A percentile compares a stretch with the other conserved stretches of the same genome.
Conservation (phyloP, 2,113 vertebrate species). For the Egretta garzetta region DNA sequence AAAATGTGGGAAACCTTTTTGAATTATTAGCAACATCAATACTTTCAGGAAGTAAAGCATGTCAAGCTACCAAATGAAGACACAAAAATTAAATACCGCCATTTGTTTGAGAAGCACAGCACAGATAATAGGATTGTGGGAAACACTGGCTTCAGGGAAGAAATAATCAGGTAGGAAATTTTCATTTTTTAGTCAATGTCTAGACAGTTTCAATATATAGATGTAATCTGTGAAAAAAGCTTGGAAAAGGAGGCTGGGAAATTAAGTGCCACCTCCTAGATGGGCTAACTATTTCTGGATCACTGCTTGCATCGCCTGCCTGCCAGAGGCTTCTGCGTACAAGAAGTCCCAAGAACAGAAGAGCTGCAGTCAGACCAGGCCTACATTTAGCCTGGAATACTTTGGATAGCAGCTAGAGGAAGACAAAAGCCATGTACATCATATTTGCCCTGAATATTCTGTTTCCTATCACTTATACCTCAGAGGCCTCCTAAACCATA, state of each 20-base stretch:
- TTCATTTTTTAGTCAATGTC: background rate
- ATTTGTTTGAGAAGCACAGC: background rate
- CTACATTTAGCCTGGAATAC: background rate
- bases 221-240: background rate
- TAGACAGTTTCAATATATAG: background rate
- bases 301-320: background rate
- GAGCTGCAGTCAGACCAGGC: background rate
- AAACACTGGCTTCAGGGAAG: background rate
- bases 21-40: background rate
- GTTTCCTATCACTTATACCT: background rate
- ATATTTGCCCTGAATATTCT: background rate
- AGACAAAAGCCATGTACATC: background rate
- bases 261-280: background rate
- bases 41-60: background rate
- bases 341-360: background rate
- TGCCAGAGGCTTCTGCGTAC: background rate
- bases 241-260: background rate
- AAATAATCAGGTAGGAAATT: background rate
- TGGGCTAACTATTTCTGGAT: background rate
- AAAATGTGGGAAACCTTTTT: background rate
- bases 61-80: background rate
- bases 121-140: background rate
- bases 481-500: background rate
- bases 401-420: background rate
- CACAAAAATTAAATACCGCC: background rate